phyloP scores from a whole-genome alignment of 2,888 invertebrate species.

The Rapana venosa region DNA sequence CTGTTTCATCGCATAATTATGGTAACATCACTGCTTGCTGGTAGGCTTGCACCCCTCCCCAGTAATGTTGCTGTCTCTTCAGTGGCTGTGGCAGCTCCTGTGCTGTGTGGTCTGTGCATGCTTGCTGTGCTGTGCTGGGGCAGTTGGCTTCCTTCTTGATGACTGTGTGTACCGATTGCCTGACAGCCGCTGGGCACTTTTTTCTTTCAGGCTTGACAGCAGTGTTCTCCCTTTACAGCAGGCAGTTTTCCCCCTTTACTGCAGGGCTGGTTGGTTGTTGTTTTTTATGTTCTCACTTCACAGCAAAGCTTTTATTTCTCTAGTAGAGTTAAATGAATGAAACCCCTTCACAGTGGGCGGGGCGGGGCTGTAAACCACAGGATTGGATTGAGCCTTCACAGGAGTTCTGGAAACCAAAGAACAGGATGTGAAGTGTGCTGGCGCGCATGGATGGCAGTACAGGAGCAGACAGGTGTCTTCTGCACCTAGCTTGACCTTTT shows the following conservation, averaged over 20 bases:
- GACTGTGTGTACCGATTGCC: no score
- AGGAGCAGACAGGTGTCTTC: background rate
- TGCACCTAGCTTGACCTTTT: no score
- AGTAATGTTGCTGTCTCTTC: background rate
- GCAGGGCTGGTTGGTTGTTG: no score
- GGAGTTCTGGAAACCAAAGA: background rate
- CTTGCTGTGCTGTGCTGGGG: slow-evolving; percentile 14
- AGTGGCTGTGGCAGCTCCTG: background rate
- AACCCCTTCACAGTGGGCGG: background rate
- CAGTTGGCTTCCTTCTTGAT: background rate
- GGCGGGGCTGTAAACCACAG: no score
- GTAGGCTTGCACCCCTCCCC: background rate
- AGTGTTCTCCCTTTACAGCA: background rate
- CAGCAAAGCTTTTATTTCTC: no score
- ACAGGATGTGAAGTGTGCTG: background rate
- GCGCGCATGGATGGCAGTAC: background rate
- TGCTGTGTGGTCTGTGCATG: background rate
- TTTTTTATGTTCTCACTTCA: no score
- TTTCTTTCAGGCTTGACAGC: slow-evolving; percentile 22
- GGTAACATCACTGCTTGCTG: background rate
- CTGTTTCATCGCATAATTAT: no score
- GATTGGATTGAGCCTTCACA: no score
- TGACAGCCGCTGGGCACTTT: background rate
- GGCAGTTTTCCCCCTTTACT: no score
- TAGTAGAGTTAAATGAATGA: no score